Evolutionary conservation across 1,140 invertebrate species (phyloP).

Genomic region (Sweltsa coloradensis): DNA sequence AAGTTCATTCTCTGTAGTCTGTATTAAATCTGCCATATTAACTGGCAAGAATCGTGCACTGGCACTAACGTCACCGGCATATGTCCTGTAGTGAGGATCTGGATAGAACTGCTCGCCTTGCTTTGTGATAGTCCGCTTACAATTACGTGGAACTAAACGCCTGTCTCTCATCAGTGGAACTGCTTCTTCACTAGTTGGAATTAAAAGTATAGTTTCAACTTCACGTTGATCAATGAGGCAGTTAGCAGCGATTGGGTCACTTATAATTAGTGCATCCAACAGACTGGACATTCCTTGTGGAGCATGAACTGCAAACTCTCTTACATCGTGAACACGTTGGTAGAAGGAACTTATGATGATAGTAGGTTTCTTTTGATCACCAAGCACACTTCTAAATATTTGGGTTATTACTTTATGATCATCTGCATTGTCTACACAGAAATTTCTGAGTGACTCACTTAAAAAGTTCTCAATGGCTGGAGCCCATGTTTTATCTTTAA

Average conservation of each 20-base stretch:
- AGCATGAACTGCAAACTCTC: constrained; percentile 30
- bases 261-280: constrained; percentile 55
- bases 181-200: constrained; percentile 47
- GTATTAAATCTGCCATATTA: constrained; percentile 9
- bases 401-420: constrained; percentile 40
- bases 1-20: no score
- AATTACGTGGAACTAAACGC: constrained; percentile 49
- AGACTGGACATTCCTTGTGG: constrained; percentile 43
- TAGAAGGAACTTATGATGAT: constrained; percentile 58
- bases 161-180: constrained; percentile 42
- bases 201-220: constrained; percentile 55
- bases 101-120: constrained; percentile 45
- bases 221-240: constrained; percentile 69
- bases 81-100: constrained; percentile 54
- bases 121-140: constrained; percentile 46
- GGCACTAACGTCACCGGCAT: constrained; percentile 24
- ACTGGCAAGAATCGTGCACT: constrained; percentile 15
- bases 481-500: constrained; percentile 54
- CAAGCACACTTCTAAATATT: constrained; percentile 34
- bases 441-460: constrained; percentile 40
- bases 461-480: constrained; percentile 61
- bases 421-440: constrained; percentile 57
- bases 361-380: constrained; percentile 34
- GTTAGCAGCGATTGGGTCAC: constrained; percentile 68
- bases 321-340: constrained; percentile 58